A percentile compares a stretch with the other conserved stretches of the same genome.
These are phyloP conservation scores for Irena cyanogastra DNA, from an alignment of 2,113 vertebrate species.

Conservation along the genomic window DNA sequence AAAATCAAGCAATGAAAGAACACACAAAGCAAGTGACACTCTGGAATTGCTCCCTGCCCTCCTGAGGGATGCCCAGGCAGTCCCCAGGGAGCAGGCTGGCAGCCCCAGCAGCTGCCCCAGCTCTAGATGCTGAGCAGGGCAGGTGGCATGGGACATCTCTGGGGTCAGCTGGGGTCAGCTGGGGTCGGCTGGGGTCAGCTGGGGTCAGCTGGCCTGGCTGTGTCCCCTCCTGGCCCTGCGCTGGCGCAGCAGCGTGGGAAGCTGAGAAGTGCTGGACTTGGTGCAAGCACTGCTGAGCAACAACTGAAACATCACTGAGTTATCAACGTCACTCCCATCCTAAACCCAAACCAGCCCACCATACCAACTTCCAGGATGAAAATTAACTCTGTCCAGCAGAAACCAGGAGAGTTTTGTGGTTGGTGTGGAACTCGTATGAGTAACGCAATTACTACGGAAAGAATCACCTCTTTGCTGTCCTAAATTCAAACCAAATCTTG, in stretches of 20 bases:
- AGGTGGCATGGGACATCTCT: background rate
- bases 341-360: background rate
- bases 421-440: background rate
- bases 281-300: background rate
- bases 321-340: background rate
- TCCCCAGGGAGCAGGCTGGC: background rate
- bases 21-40: too few species aligned
- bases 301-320: background rate
- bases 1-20: background rate
- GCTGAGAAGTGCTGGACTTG: background rate
- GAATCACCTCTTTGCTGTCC: background rate
- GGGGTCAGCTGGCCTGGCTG: background rate
- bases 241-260: rapidly evolving
- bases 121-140: background rate
- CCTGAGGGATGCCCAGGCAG: too few species aligned
- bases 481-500: background rate
- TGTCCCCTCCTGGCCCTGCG: background rate
- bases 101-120: background rate
- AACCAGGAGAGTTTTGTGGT: background rate
- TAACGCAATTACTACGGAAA: background rate
- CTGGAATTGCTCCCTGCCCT: background rate
- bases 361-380: background rate
- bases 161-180: background rate
- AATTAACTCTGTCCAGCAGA: background rate
- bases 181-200: background rate